phyloP scores from a whole-genome alignment of 2,888 invertebrate genomes.

The Zonitis immaculata region DNA sequence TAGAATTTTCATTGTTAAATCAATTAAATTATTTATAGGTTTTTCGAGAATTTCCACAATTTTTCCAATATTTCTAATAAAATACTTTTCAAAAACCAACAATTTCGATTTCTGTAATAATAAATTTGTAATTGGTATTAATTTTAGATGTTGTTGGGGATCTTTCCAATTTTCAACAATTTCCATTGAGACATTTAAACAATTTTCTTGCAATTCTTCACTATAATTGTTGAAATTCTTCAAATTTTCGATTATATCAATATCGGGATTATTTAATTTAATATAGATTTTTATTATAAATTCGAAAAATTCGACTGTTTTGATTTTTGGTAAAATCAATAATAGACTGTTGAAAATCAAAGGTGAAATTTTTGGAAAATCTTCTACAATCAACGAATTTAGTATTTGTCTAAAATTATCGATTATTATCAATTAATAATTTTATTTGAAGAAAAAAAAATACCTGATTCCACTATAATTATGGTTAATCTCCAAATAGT shows the following conservation, averaged over 20 bases:
- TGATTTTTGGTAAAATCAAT: conserved; percentile 22
- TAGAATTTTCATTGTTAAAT: conserved; percentile 26
- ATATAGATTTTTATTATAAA: conserved; percentile 29
- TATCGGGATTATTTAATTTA: conserved; percentile 15
- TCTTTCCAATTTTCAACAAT: too few species aligned
- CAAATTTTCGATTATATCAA: conserved; percentile 23
- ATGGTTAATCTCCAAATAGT: conserved; percentile 18
- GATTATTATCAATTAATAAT: background rate
- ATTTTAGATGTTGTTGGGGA: conserved; percentile 29
- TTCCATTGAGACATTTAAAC: conserved; percentile 26
- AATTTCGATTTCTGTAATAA: conserved; percentile 33
- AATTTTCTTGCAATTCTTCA: conserved; percentile 22
- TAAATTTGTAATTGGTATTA: conserved; percentile 26
- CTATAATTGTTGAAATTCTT: conserved; percentile 25
- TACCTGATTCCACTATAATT: background rate
- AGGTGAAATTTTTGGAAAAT: background rate
- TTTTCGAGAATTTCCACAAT: conserved; percentile 26
- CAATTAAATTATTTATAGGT: conserved; percentile 10
- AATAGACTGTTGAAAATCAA: conserved; percentile 27
- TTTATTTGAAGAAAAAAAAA: too few species aligned
- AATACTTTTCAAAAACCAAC: conserved; percentile 37
- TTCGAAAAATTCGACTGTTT: conserved; percentile 27
- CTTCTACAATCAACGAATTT: background rate
- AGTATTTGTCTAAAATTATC: background rate
- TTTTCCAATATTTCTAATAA: conserved; percentile 26